Evolutionary conservation across 64 coral and sea anemone genomes (phyloP).

Genomic region (Pocillopora verrucosa): DNA sequence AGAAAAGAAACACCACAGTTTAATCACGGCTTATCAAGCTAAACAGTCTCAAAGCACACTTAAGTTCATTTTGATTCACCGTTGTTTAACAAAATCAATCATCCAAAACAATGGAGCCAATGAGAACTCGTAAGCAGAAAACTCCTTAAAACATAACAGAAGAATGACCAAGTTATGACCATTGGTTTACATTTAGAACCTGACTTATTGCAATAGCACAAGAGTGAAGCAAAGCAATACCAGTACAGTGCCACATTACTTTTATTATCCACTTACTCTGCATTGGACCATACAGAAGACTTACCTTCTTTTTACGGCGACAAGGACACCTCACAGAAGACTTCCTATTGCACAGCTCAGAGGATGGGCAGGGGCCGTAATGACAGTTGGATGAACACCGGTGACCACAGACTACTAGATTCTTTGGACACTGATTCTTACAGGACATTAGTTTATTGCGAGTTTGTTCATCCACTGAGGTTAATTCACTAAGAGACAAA

Average conservation of each 20-base stretch:
- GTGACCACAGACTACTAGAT: conserved; percentile 72
- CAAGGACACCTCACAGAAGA: conserved; percentile 80
- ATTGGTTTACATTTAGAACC: too few species aligned
- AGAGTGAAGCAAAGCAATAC: too few species aligned
- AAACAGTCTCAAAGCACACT: not conserved
- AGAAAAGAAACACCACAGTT: not conserved
- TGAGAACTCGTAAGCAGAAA: too few species aligned
- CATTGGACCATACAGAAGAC: not conserved
- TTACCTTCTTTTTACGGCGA: conserved; percentile 82
- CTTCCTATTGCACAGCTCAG: conserved; percentile 71
- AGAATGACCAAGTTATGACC: too few species aligned
- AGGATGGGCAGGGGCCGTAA: conserved; percentile 70
- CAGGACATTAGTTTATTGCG: conserved; percentile 74
- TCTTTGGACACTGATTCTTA: conserved; percentile 92
- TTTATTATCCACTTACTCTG: too few species aligned
- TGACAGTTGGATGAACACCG: conserved; percentile 80
- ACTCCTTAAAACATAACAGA: too few species aligned
- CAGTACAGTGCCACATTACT: too few species aligned
- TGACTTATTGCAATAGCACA: too few species aligned
- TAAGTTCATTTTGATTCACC: not conserved
- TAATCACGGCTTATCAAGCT: not conserved
- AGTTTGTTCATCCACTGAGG: conserved; percentile 53
- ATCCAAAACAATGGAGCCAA: too few species aligned
- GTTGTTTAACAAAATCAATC: not conserved
- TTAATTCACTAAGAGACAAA: conserved; percentile 61